phyloP scores from a whole-genome alignment of 2,888 invertebrate species.

The Lepidochitona cinerea region DNA sequence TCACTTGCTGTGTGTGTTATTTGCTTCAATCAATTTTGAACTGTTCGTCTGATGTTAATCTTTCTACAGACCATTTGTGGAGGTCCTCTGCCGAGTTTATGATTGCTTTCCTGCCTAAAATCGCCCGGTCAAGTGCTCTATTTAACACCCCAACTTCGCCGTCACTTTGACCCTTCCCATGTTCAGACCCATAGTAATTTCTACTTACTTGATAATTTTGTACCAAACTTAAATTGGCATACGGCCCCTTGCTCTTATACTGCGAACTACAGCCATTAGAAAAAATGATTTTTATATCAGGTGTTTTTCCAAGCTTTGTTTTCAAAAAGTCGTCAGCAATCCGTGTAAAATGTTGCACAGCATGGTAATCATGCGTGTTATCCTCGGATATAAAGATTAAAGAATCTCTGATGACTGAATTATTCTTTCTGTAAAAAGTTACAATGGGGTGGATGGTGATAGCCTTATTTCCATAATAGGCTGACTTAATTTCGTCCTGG shows the following conservation, averaged over 20 bases:
- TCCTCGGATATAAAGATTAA: slow-evolving; percentile 32
- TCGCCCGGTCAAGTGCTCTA: background rate
- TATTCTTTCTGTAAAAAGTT: slow-evolving; percentile 15
- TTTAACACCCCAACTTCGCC: background rate
- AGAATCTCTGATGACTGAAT: slow-evolving; percentile 12
- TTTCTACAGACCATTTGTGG: background rate
- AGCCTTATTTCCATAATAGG: slow-evolving; percentile 22
- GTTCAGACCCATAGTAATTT: background rate
- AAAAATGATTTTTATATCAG: background rate
- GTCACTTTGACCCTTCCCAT: background rate
- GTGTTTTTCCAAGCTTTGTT: background rate
- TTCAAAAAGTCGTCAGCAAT: background rate
- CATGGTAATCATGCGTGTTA: slow-evolving; percentile 28
- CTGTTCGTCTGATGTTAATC: background rate
- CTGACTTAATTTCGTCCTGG: slow-evolving; percentile 29
- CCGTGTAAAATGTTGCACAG: slow-evolving; percentile 23
- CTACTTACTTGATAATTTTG: background rate
- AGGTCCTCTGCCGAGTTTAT: background rate
- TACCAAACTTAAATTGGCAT: background rate
- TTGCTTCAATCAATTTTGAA: background rate
- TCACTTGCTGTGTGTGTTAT: too few species aligned
- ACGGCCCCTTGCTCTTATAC: background rate
- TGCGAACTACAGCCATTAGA: background rate
- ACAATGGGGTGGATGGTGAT: slow-evolving; percentile 37
- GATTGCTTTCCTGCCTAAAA: background rate